Evolutionary conservation across 2,113 vertebrate genomes (phyloP).

Genomic region (Aptenodytes patagonicus): DNA sequence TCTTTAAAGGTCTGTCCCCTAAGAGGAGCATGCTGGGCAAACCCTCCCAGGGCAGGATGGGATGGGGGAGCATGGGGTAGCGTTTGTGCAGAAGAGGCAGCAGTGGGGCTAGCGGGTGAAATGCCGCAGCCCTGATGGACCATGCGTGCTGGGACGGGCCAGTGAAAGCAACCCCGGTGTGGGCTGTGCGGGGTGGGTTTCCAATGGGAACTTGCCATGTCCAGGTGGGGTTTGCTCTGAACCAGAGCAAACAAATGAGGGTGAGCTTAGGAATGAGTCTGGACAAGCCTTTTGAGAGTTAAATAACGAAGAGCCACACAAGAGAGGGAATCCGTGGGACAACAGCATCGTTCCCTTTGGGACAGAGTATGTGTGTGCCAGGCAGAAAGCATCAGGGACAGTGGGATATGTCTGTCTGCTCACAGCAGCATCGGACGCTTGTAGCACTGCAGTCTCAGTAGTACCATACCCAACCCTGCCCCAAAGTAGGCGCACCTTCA

Average conservation of each 20-base stretch:
- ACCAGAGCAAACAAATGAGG: background rate
- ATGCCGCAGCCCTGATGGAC: background rate
- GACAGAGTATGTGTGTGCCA: too few species aligned
- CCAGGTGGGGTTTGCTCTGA: background rate
- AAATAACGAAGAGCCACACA: background rate
- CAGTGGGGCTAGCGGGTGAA: fast-evolving
- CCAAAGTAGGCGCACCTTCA: background rate
- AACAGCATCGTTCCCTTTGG: background rate
- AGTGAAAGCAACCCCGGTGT: background rate
- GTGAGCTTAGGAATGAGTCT: background rate
- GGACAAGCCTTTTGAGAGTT: background rate
- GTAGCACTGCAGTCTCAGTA: background rate
- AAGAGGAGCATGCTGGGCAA: background rate
- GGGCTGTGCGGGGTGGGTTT: background rate
- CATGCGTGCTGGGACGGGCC: fast-evolving
- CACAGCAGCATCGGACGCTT: background rate
- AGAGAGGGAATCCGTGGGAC: background rate
- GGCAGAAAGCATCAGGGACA: background rate
- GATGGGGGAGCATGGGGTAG: background rate
- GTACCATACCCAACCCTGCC: background rate
- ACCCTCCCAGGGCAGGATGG: background rate
- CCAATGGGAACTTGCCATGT: background rate
- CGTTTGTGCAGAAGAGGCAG: background rate
- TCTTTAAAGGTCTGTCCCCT: background rate
- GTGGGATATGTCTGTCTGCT: background rate